A percentile compares a stretch with the other conserved stretches of the same genome.
Conservation (phyloP, 2,797 vertebrate genomes). For the Poeciliopsis infans region DNA sequence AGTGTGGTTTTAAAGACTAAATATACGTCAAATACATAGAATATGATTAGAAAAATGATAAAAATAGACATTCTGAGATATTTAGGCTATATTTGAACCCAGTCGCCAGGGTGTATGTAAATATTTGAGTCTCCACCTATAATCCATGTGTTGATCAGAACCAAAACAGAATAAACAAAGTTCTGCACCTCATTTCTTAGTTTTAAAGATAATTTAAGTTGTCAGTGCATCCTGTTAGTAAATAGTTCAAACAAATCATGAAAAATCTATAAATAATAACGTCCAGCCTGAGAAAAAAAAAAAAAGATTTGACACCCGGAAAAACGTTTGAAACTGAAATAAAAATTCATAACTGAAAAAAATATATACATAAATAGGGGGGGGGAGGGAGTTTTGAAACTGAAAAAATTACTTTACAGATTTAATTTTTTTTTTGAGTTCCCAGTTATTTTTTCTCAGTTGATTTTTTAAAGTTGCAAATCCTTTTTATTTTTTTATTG, state of each 20-base stretch:
- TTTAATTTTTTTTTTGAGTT: too few relatives aligned
- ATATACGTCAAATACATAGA: not conserved
- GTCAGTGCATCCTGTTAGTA: not conserved
- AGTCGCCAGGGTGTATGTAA: not conserved
- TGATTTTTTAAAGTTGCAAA: too few relatives aligned
- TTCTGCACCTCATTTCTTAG: not conserved
- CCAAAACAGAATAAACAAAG: not conserved
- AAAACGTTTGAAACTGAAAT: too few relatives aligned
- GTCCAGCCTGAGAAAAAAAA: not conserved
- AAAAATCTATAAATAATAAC: not conserved
- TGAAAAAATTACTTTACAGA: too few relatives aligned
- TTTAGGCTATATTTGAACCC: not conserved
- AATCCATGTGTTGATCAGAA: not conserved
- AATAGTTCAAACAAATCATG: not conserved
- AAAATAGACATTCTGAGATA: not conserved
- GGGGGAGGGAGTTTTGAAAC: too few relatives aligned
- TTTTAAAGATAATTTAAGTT: not conserved
- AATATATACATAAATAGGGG: too few relatives aligned
- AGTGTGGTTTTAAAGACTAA: slow-evolving; percentile 13
- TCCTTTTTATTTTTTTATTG: too few relatives aligned
- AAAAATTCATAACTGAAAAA: too few relatives aligned
- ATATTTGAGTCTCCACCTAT: too few relatives aligned
- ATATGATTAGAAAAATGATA: not conserved
- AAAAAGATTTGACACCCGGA: too few relatives aligned
- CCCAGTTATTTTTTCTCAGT: too few relatives aligned